These are phyloP conservation scores for Tympanuchus pallidicinctus DNA, from an alignment of 2,113 vertebrate species.

Conservation along the genomic window DNA sequence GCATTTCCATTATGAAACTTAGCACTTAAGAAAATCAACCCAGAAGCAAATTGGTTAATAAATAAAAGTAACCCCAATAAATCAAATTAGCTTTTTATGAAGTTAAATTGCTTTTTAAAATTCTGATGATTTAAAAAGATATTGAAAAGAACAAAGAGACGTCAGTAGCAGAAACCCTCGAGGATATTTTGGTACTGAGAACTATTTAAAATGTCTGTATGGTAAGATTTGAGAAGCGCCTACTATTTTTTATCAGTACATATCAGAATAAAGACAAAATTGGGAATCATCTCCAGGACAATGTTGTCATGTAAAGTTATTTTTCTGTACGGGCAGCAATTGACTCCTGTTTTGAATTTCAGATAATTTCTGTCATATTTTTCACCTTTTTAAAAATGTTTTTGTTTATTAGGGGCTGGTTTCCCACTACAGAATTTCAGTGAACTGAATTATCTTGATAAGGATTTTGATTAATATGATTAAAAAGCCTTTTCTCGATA, in stretches of 20 bases:
- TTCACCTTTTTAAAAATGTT: neutral
- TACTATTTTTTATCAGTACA: neutral
- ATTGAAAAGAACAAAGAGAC: neutral
- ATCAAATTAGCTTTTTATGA: slow-evolving; percentile 45
- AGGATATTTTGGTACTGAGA: neutral
- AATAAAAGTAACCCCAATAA: slow-evolving; percentile 55
- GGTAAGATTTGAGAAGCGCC: neutral
- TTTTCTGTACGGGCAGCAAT: neutral
- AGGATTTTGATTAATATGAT: neutral
- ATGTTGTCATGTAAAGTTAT: neutral
- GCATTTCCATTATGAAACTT: slow-evolving; percentile 64
- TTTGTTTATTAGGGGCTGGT: neutral
- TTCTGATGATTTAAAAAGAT: neutral
- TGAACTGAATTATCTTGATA: neutral
- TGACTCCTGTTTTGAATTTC: neutral
- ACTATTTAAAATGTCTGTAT: neutral
- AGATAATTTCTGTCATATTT: neutral
- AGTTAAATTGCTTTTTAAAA: slow-evolving; percentile 31
- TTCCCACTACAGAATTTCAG: neutral
- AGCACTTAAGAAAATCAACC: slow-evolving; percentile 51
- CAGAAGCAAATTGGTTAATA: slow-evolving; percentile 49
- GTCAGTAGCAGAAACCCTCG: neutral
- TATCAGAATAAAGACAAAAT: neutral
- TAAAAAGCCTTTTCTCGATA: neutral
- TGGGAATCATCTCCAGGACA: neutral